These are phyloP conservation scores for Acrocera orbiculus DNA, from an alignment of 2,888 invertebrate species.

Conservation along the genomic window DNA sequence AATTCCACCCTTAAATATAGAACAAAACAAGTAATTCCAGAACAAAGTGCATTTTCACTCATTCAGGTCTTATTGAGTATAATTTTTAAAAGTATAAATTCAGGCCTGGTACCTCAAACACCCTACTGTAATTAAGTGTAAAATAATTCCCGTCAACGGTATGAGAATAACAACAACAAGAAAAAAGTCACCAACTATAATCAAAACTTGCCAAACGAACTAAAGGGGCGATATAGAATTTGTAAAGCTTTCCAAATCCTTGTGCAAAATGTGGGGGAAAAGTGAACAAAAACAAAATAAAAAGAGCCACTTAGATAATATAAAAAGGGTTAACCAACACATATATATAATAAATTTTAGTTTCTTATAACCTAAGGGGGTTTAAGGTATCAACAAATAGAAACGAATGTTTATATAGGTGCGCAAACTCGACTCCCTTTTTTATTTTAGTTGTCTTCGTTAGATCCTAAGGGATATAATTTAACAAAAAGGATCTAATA, in stretches of 20 bases:
- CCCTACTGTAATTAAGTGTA: slow-evolving; percentile 11
- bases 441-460: no score
- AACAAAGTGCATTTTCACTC: slow-evolving; percentile 10
- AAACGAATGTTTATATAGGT: slow-evolving; percentile 6
- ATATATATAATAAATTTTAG: no score
- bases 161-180: neutral
- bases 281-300: neutral
- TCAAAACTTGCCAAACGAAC: neutral
- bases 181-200: slow-evolving; percentile 3
- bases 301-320: neutral
- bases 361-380: neutral
- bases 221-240: neutral
- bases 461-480: no score
- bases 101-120: slow-evolving; percentile 4
- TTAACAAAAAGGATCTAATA: no score
- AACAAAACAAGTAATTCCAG: slow-evolving; percentile 2
- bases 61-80: slow-evolving; percentile 3
- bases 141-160: slow-evolving; percentile 9
- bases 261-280: slow-evolving; percentile 2
- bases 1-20: slow-evolving; percentile 2
- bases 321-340: neutral
- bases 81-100: slow-evolving; percentile 3
- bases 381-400: neutral
- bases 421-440: slow-evolving; percentile 7
- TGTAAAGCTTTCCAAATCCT: neutral